These are phyloP conservation scores for Zygothrica quintamaculata DNA, from an alignment of 2,888 invertebrate genomes.

Conservation along the genomic window DNA sequence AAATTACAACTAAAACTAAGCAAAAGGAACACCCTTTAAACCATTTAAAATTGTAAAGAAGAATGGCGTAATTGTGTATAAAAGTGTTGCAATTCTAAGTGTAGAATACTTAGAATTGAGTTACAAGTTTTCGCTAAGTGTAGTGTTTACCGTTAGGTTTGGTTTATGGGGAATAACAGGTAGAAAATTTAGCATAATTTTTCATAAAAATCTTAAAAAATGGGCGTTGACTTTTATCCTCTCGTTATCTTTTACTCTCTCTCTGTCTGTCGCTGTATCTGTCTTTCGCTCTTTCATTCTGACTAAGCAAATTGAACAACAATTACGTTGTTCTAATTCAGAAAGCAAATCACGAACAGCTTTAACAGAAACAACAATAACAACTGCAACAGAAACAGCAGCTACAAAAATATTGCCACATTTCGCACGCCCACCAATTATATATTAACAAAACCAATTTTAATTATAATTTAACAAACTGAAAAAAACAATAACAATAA, in stretches of 20 bases:
- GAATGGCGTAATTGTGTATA: too few species aligned
- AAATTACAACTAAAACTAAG: too few species aligned
- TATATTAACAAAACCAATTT: conserved; percentile 68
- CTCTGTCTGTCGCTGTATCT: conserved; percentile 29
- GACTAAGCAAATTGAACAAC: conserved; percentile 36
- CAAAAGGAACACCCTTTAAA: too few species aligned
- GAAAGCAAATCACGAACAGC: conserved; percentile 55
- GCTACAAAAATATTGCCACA: conserved; percentile 34
- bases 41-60: too few species aligned
- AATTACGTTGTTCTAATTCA: conserved; percentile 70
- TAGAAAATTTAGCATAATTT: neutral
- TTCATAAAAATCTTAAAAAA: conserved; percentile 14
- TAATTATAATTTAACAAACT: conserved; percentile 68
- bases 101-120: too few species aligned
- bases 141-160: conserved; percentile 22
- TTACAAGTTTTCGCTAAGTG: neutral
- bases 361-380: conserved; percentile 17
- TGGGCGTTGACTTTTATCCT: conserved; percentile 40
- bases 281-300: conserved; percentile 6
- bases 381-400: conserved; percentile 20
- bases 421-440: conserved; percentile 71
- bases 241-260: too few species aligned
- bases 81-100: too few species aligned
- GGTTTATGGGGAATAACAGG: neutral
- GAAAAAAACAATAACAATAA: conserved; percentile 20